Base-by-base conservation (phyloP, 2,797 vertebrate genomes). In the Hoplostethus mediterraneus region DNA sequence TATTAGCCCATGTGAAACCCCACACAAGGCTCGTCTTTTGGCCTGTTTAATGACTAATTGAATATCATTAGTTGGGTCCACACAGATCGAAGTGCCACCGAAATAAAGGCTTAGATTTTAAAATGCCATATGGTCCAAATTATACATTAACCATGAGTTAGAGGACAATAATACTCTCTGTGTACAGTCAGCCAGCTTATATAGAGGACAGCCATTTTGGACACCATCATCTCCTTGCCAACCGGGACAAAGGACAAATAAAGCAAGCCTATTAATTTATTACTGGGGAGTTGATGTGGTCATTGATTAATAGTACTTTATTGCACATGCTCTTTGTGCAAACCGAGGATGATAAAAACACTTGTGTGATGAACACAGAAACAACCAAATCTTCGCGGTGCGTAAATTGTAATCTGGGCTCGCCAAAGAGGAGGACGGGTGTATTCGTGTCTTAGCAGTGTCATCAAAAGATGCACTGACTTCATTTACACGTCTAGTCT, bases 71-170 rank as follows among this genome's bases (percentile, higher is more conserved):
- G 95, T 94, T 94, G 89, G 92, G 94, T 95, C 93, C 94, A 95
- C 86, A 94, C 92, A 94, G 94, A 95, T 95, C 95, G 93, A 93
- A 93, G 93, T 90, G 90, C 86, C 93, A 91, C 85, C 88, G 88
- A 92, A 95, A 94, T 94, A 90, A 89, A 94, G 88, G 90, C 84
- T 87, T 86, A 85, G 90, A 93, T 94, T 94, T 91, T 90, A 93
- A 92, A 94, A 95, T 94, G 95, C 96, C 97, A 99, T 99, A 97
- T 99, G 97, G 95, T 90, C 93, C 87, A 95, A 97, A 99, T 99
- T 99, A 99, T 95, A 97, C 91, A 98, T 98, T 98, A 99, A 98
- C 97, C 95, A 89, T 67, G 83, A 86, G 91, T 88, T 90, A 86
- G 87, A 88, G 89, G 90, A 84, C 84, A 90, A 88, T 93, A 91